These are phyloP conservation scores for Mesorhabditis sp. DNA, from an alignment of 2,888 invertebrate species.

Conservation along the genomic window DNA sequence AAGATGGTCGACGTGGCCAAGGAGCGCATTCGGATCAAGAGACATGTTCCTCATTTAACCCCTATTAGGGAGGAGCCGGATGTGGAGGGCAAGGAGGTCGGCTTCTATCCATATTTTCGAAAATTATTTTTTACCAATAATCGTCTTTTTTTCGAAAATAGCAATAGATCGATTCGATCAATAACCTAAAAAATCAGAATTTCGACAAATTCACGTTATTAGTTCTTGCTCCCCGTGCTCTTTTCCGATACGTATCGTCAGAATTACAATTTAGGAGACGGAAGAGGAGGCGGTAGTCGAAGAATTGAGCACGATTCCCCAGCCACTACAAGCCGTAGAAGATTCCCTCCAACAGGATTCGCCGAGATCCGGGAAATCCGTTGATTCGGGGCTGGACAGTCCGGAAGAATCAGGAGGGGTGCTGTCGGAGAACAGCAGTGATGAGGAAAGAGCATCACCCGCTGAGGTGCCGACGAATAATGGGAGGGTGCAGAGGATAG, in stretches of 20 bases:
- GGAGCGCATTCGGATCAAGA: conserved; percentile 21
- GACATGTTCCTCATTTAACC: conserved; percentile 24
- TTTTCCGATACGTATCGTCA: too few relatives aligned
- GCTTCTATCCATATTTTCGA: too few relatives aligned
- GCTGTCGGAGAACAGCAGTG: background rate
- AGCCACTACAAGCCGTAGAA: conserved; percentile 1
- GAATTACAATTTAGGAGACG: too few relatives aligned
- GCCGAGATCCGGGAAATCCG: conserved; percentile 3
- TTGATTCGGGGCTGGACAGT: background rate
- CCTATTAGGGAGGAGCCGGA: conserved; percentile 23
- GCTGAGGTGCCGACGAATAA: too few relatives aligned
- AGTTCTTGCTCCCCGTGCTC: too few relatives aligned
- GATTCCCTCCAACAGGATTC: background rate
- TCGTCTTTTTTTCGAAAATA: too few relatives aligned
- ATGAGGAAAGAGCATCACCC: background rate
- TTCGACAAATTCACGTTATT: too few relatives aligned
- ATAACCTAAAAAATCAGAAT: too few relatives aligned
- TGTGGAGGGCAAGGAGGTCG: background rate
- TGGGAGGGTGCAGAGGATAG: too few relatives aligned
- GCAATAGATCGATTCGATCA: too few relatives aligned
- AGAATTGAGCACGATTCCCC: background rate
- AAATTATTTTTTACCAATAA: too few relatives aligned
- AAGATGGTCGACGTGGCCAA: conserved; percentile 27
- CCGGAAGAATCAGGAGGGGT: background rate
- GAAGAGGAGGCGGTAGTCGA: too few relatives aligned